Evolutionary conservation across 1,140 invertebrate species (phyloP).

Genomic region (Pantala flavescens): DNA sequence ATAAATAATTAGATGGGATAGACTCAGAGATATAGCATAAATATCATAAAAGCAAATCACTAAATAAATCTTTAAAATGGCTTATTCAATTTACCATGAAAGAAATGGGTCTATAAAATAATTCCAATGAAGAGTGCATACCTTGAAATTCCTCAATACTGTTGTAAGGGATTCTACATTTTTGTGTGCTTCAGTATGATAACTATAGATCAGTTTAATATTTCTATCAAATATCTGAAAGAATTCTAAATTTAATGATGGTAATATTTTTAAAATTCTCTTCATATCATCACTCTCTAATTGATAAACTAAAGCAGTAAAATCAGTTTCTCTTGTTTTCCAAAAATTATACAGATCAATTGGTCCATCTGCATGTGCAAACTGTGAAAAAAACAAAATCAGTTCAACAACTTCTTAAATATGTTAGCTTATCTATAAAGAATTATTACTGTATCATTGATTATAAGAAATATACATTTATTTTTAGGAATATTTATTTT

Average conservation of each 20-base stretch:
- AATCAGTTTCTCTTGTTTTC: slow-evolving; percentile 60
- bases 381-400: slow-evolving; percentile 22
- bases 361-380: slow-evolving; percentile 56
- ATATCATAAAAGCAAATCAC: slow-evolving; percentile 9
- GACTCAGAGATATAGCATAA: no score
- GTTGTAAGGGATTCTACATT: slow-evolving; percentile 76
- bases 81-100: no score
- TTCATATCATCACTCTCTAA: slow-evolving; percentile 57
- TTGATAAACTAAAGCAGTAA: slow-evolving; percentile 69
- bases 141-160: slow-evolving; percentile 66
- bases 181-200: slow-evolving; percentile 53
- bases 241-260: slow-evolving; percentile 37
- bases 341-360: slow-evolving; percentile 74
- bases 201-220: not conserved
- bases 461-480: no score
- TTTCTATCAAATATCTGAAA: slow-evolving; percentile 22
- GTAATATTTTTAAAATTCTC: slow-evolving; percentile 47
- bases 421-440: no score
- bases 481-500: no score
- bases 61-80: not conserved
- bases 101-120: no score
- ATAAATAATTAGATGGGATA: no score
- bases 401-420: no score
- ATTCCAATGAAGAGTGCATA: slow-evolving; percentile 30
- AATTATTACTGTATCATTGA: no score